A percentile compares a stretch with the other conserved stretches of the same genome.
These are phyloP conservation scores for Lytechinus pictus DNA, from an alignment of 35 echinoderm and acorn worm genomes.

Conservation along the genomic window DNA sequence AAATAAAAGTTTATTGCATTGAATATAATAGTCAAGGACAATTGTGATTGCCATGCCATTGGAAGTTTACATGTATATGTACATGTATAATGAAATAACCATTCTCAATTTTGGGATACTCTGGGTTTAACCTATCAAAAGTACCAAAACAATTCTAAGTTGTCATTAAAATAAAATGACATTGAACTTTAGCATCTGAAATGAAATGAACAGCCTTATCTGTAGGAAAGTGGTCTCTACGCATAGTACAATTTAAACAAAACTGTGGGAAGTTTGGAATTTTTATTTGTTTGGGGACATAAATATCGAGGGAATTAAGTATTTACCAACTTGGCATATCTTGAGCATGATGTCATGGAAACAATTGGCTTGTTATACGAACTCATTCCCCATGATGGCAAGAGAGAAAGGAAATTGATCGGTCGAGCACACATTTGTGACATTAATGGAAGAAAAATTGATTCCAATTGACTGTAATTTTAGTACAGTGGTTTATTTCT, in stretches of 20 bases:
- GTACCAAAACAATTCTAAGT: no score
- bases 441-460: constrained; percentile 13
- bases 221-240: neutral
- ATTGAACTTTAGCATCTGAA: neutral
- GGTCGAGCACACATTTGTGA: neutral
- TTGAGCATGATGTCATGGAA: constrained; percentile 1
- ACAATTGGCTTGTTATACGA: neutral
- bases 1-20: no score
- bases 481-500: neutral
- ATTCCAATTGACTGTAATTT: neutral
- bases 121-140: no score
- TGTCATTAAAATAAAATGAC: neutral
- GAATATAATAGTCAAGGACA: no score
- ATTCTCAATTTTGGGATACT: no score
- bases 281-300: neutral
- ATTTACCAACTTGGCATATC: neutral
- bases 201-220: neutral
- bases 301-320: neutral
- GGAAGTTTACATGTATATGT: no score
- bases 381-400: neutral
- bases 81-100: no score
- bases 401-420: neutral
- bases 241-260: neutral
- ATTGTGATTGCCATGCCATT: no score
- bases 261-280: neutral